These are phyloP conservation scores for Pyrgus malvae DNA, from an alignment of 2,888 invertebrate species.

Conservation along the genomic window DNA sequence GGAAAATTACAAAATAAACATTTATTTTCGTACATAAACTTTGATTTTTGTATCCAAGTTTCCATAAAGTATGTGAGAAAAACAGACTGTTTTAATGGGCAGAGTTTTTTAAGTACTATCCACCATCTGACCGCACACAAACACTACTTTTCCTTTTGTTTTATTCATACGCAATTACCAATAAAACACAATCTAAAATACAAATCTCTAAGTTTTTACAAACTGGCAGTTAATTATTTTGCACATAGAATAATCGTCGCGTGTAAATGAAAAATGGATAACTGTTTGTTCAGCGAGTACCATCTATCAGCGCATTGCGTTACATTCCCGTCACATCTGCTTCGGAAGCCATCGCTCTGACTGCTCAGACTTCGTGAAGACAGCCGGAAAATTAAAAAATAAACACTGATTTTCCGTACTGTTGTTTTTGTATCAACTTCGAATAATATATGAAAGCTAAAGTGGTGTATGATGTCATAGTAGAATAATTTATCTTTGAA, in stretches of 20 bases:
- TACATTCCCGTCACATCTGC: slow-evolving; percentile 60
- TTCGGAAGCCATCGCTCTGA: slow-evolving; percentile 46
- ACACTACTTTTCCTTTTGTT: too few species aligned
- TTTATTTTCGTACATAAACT: slow-evolving; percentile 46
- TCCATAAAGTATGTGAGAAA: too few species aligned
- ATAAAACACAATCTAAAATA: too few species aligned
- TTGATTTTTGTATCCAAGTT: slow-evolving; percentile 20
- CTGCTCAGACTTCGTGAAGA: slow-evolving; percentile 66
- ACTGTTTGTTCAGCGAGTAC: slow-evolving; percentile 21
- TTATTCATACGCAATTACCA: too few species aligned
- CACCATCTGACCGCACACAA: too few species aligned
- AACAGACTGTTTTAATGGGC: too few species aligned
- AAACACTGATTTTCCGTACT: slow-evolving; percentile 56
- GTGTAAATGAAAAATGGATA: slow-evolving; percentile 23
- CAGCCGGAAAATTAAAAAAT: slow-evolving; percentile 79
- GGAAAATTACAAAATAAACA: slow-evolving; percentile 79
- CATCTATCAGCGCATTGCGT: slow-evolving; percentile 53
- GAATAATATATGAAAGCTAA: background rate
- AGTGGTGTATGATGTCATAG: background rate
- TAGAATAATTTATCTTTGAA: too few species aligned
- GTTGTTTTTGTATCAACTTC: slow-evolving; percentile 16
- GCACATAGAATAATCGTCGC: background rate
- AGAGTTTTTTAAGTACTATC: too few species aligned
- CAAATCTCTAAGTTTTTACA: too few species aligned
- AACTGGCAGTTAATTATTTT: background rate